phyloP scores from a whole-genome alignment of 2,113 vertebrate genomes.

The Cryptomyrus ogoouensis region DNA sequence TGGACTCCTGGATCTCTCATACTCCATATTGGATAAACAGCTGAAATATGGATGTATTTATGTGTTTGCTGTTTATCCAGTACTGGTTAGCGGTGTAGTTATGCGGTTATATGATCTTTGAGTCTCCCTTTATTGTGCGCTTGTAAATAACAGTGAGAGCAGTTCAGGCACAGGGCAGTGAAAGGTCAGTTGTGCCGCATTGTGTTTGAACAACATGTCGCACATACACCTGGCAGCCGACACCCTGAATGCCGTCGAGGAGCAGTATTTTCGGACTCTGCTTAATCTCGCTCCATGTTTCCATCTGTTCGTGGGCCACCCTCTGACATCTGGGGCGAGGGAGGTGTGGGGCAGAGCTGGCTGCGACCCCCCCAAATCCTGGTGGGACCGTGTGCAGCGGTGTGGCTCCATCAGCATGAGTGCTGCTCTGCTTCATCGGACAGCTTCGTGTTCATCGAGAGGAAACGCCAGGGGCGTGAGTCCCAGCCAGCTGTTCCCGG shows the following conservation, averaged over 20 bases:
- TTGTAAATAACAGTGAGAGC: background rate
- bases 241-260: conserved; percentile 32
- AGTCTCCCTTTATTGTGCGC: background rate
- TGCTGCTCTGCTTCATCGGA: conserved; percentile 51
- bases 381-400: background rate
- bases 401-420: conserved; percentile 36
- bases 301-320: conserved; percentile 45
- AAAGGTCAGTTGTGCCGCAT: background rate
- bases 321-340: background rate
- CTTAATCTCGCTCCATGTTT: conserved; percentile 54
- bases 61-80: background rate
- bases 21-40: background rate
- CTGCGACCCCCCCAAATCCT: conserved; percentile 29
- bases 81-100: background rate
- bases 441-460: conserved; percentile 25
- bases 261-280: conserved; percentile 34
- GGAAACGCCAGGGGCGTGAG: background rate
- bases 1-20: background rate
- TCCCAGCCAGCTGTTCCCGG: conserved; percentile 29
- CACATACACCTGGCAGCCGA: background rate
- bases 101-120: background rate
- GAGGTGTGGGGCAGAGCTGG: conserved; percentile 33
- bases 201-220: background rate
- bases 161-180: background rate
- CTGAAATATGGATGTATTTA: background rate